A percentile compares a stretch with the other conserved stretches of the same genome.
Evolutionary conservation across 1,140 invertebrate species (phyloP).

Genomic region (Lucilia sericata): DNA sequence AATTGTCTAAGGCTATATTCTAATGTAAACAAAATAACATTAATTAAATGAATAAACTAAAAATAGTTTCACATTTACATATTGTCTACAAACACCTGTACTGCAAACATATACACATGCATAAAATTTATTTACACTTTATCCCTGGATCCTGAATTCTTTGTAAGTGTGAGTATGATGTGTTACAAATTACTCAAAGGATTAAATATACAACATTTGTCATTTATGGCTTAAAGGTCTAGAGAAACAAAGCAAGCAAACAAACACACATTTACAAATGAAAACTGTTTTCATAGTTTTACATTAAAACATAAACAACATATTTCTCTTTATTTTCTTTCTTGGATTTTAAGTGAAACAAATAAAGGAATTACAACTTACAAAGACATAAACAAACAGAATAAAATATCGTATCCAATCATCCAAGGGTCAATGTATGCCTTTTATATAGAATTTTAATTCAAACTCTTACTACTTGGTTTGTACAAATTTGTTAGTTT

Average conservation of each 20-base stretch:
- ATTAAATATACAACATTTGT: constrained; percentile 6
- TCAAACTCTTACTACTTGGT: no score
- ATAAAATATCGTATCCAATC: no score
- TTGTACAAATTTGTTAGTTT: no score
- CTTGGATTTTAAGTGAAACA: no score
- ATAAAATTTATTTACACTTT: neutral
- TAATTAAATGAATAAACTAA: neutral
- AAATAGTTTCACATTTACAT: neutral
- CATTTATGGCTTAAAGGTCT: constrained; percentile 1
- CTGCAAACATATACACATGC: neutral
- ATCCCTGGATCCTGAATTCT: neutral
- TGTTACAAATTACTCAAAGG: neutral
- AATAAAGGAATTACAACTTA: no score
- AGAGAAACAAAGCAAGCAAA: neutral
- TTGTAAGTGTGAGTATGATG: neutral
- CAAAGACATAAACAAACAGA: no score
- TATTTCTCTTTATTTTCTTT: no score
- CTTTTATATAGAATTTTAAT: no score
- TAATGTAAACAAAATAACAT: neutral
- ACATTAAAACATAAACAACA: neutral
- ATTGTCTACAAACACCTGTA: neutral
- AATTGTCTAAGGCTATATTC: neutral
- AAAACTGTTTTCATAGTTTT: neutral
- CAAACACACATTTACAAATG: neutral
- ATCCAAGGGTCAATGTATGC: no score